Percentiles rank a stretch among this genome's conserved stretches.
Evolutionary conservation across 2,797 vertebrate species (phyloP).

Genomic region (Podargus strigoides): DNA sequence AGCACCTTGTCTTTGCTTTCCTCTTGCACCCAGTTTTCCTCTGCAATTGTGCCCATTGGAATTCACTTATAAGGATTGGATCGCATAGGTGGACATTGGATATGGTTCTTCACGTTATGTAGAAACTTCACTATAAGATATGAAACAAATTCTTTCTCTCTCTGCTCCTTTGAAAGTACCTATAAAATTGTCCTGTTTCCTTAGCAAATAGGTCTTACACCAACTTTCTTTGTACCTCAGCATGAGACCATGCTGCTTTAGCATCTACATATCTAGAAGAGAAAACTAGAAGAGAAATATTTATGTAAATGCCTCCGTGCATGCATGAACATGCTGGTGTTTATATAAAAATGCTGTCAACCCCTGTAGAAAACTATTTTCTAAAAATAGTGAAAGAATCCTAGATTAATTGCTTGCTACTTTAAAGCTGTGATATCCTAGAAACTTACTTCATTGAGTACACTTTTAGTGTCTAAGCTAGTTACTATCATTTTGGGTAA

Average conservation of each 20-base stretch:
- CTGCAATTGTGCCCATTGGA: neutral
- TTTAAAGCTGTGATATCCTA: slow-evolving; percentile 55
- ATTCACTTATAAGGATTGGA: neutral
- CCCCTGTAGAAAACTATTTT: slow-evolving; percentile 35
- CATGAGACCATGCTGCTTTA: neutral
- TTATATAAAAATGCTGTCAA: slow-evolving; percentile 52
- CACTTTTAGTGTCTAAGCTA: slow-evolving; percentile 65
- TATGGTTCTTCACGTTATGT: neutral
- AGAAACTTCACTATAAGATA: neutral
- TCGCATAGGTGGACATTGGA: rapidly evolving
- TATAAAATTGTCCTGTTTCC: neutral
- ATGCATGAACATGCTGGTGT: neutral
- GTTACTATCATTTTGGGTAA: slow-evolving; percentile 62
- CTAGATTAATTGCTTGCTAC: slow-evolving; percentile 56
- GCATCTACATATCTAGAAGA: slow-evolving; percentile 1
- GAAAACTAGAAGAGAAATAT: slow-evolving; percentile 9
- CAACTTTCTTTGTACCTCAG: neutral
- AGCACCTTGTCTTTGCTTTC: neutral
- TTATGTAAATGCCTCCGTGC: slow-evolving; percentile 17
- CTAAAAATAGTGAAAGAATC: slow-evolving; percentile 60
- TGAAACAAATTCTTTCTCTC: neutral
- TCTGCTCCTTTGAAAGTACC: neutral
- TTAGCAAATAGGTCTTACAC: neutral
- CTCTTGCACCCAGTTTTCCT: neutral
- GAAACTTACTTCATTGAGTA: slow-evolving; percentile 42